Conservation (phyloP, 1,140 invertebrate genomes). For the Triops cancriformis region DNA sequence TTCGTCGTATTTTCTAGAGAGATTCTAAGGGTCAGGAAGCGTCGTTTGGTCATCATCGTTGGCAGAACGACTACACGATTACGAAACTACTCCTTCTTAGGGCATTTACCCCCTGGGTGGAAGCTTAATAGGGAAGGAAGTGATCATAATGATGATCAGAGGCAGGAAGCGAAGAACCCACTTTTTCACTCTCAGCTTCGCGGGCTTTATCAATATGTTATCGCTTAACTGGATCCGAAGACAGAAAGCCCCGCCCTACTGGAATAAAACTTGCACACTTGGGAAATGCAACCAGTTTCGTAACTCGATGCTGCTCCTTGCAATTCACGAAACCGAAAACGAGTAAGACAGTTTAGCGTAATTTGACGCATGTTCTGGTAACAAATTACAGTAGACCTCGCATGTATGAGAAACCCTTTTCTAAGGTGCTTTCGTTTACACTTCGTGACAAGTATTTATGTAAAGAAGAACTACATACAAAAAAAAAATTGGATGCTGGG, state of each 20-base stretch:
- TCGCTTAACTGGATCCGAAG: background rate
- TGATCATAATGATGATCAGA: conserved; percentile 14
- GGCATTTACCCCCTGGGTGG: conserved; percentile 1
- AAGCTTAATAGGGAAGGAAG: conserved; percentile 7
- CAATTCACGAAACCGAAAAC: too few relatives aligned
- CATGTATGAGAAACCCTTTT: too few relatives aligned
- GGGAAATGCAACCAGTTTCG: too few relatives aligned
- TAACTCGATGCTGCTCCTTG: too few relatives aligned
- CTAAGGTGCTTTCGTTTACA: too few relatives aligned
- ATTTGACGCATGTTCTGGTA: too few relatives aligned
- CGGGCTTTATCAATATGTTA: background rate
- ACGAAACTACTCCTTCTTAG: background rate
- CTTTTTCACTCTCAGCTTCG: background rate
- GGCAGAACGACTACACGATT: background rate
- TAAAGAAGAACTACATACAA: too few relatives aligned
- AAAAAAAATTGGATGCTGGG: too few relatives aligned
- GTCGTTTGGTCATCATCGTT: background rate
- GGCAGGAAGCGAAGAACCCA: conserved; percentile 6
- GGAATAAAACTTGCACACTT: background rate
- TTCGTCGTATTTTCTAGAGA: background rate
- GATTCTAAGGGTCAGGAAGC: background rate
- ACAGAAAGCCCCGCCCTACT: background rate
- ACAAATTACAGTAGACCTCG: too few relatives aligned
- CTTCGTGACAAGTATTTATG: too few relatives aligned
- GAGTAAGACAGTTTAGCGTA: too few relatives aligned